phyloP scores from a whole-genome alignment of 2,888 invertebrate species.

The Platerodrilus igneus region DNA sequence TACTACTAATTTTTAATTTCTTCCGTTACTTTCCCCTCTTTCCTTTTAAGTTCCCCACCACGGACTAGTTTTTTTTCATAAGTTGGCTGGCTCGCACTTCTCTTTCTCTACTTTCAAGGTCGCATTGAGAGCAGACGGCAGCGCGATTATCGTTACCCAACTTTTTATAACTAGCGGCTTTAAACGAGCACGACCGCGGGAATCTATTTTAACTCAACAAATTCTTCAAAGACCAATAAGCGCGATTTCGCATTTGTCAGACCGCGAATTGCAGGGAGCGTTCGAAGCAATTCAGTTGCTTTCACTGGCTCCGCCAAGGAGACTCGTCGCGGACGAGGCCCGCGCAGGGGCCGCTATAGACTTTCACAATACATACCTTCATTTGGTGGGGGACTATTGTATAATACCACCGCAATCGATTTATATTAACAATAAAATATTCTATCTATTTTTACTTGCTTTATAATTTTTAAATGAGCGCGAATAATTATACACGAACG shows the following conservation, averaged over 20 bases:
- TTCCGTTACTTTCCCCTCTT: conserved; percentile 51
- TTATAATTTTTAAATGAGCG: conserved; percentile 16
- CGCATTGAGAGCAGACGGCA: conserved; percentile 37
- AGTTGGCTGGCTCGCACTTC: conserved; percentile 43
- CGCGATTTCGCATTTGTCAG: conserved; percentile 37
- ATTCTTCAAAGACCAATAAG: conserved; percentile 21
- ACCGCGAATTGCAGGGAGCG: conserved; percentile 34
- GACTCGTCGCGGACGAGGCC: conserved; percentile 46
- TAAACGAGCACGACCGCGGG: conserved; percentile 24
- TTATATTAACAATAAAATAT: conserved; percentile 37
- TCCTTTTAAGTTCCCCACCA: conserved; percentile 39
- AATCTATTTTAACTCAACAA: conserved; percentile 38
- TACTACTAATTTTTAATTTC: conserved; percentile 48
- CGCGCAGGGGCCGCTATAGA: conserved; percentile 46
- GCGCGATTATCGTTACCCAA: conserved; percentile 21
- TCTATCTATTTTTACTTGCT: no score
- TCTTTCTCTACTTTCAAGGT: conserved; percentile 49
- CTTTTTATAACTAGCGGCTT: conserved; percentile 22
- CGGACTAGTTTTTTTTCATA: conserved; percentile 43
- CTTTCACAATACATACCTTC: conserved; percentile 48
- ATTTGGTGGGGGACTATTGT: conserved; percentile 44
- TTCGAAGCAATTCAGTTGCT: conserved; percentile 42
- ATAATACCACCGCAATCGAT: conserved; percentile 46
- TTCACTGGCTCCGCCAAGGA: conserved; percentile 48
- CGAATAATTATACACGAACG: conserved; percentile 6